These are phyloP conservation scores for Pristionchus maxplancki DNA, from an alignment of 2,888 invertebrate species.

Conservation along the genomic window DNA sequence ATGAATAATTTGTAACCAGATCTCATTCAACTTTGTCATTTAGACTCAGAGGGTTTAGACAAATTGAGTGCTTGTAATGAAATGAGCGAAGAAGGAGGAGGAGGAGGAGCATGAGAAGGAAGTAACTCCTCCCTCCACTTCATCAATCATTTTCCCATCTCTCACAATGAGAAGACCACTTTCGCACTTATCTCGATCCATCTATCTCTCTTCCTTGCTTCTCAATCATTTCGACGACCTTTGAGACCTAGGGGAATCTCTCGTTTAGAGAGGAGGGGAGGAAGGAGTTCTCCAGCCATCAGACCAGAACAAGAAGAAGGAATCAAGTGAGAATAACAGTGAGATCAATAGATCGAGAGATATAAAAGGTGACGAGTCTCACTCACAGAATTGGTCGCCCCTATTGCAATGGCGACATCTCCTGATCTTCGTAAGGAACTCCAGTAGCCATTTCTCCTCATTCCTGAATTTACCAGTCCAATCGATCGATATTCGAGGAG, in stretches of 20 bases:
- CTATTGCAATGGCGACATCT: slow-evolving; percentile 50
- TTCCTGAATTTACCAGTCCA: not conserved
- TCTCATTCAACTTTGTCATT: slow-evolving; percentile 34
- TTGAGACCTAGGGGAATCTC: not conserved
- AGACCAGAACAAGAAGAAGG: not conserved
- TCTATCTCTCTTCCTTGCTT: not conserved
- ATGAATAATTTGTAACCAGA: slow-evolving; percentile 16
- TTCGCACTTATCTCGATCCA: not conserved
- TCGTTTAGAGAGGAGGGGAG: not conserved
- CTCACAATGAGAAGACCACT: not conserved
- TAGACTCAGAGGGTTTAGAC: not conserved
- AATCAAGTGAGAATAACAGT: no score
- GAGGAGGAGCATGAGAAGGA: not conserved
- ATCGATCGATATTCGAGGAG: not conserved
- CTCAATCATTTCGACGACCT: not conserved
- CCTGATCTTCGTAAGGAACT: slow-evolving; percentile 25
- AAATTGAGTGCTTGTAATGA: slow-evolving; percentile 40
- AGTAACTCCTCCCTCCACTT: not conserved
- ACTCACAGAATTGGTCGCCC: slow-evolving; percentile 36
- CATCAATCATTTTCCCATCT: slow-evolving; percentile 31
- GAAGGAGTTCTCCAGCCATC: not conserved
- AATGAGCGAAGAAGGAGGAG: not conserved
- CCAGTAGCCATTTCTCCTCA: slow-evolving; percentile 26
- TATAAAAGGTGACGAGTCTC: no score
- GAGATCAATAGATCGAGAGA: no score